These are phyloP conservation scores for Periplaneta americana DNA, from an alignment of 1,140 invertebrate genomes.

Conservation along the genomic window DNA sequence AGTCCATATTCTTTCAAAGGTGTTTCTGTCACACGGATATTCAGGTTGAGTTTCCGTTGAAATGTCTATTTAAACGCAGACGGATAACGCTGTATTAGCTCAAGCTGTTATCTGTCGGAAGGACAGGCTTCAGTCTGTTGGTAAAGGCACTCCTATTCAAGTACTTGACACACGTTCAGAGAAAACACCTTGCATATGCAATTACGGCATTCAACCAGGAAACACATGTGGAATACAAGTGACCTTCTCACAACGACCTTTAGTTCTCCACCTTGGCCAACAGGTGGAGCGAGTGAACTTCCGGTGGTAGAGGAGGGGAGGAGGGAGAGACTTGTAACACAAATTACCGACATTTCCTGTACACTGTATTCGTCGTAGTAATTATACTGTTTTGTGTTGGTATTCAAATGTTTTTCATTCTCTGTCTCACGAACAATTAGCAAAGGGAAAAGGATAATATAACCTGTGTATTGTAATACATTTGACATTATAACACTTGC, in stretches of 20 bases:
- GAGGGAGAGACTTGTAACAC: not conserved
- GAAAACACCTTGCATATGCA: not conserved
- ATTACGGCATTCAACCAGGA: not conserved
- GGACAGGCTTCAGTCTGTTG: not conserved
- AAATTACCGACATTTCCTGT: not conserved
- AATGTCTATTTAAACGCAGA: no score
- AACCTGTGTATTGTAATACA: no score
- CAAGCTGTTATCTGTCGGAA: not conserved
- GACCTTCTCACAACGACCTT: not conserved
- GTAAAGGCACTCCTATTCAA: not conserved
- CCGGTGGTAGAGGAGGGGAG: no score
- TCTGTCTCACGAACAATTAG: not conserved
- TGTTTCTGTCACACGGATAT: no score
- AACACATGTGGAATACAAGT: not conserved
- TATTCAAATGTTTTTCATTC: not conserved
- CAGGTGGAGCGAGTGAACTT: not conserved
- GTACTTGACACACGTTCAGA: not conserved
- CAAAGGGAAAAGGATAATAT: no score
- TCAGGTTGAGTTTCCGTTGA: not conserved
- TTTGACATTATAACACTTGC: no score
- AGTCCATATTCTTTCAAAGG: no score
- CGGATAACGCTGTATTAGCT: no score
- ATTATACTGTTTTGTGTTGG: not conserved
- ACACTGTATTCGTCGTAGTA: not conserved
- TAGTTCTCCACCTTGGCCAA: not conserved